Conservation (phyloP, 1,140 invertebrate species). For the Cotesia typhae region DNA sequence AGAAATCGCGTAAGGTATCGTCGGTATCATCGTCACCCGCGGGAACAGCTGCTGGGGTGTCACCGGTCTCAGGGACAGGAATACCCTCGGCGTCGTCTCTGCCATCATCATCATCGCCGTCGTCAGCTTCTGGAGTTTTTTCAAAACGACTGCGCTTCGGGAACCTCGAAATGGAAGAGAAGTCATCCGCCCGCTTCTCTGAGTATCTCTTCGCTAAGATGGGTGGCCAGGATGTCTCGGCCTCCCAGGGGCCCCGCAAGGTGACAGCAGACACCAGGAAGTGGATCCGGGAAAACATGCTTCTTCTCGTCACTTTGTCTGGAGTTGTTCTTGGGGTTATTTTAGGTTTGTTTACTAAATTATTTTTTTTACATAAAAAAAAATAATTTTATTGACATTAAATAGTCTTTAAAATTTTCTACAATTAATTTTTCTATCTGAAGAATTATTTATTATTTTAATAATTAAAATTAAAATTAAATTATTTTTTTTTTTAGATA, state of each 20-base stretch:
- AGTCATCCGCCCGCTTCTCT: conserved; percentile 70
- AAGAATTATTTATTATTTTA: too few relatives aligned
- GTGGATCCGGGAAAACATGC: conserved; percentile 78
- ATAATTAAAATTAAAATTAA: too few relatives aligned
- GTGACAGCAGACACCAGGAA: conserved; percentile 71
- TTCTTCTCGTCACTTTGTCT: conserved; percentile 79
- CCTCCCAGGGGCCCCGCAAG: conserved; percentile 71
- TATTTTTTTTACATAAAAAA: conserved; percentile 26
- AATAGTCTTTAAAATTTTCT: too few relatives aligned
- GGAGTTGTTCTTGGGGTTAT: conserved; percentile 79
- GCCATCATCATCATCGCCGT: not conserved
- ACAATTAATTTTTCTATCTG: not conserved
- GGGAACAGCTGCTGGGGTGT: conserved; percentile 44
- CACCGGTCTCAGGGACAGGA: too few relatives aligned
- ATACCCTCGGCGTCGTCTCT: too few relatives aligned
- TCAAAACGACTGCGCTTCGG: conserved; percentile 4
- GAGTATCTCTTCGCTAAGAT: conserved; percentile 81
- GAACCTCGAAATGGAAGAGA: conserved; percentile 63
- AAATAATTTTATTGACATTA: too few relatives aligned
- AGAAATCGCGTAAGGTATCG: conserved; percentile 59
- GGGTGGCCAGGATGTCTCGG: conserved; percentile 69
- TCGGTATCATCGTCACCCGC: conserved; percentile 52
- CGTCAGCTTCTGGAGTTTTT: not conserved
- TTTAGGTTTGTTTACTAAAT: conserved; percentile 66
- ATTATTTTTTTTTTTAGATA: too few relatives aligned